A percentile compares a stretch with the other conserved stretches of the same genome.
These are phyloP conservation scores for Phoebastria nigripes DNA, from an alignment of 2,797 vertebrate species.

Conservation along the genomic window DNA sequence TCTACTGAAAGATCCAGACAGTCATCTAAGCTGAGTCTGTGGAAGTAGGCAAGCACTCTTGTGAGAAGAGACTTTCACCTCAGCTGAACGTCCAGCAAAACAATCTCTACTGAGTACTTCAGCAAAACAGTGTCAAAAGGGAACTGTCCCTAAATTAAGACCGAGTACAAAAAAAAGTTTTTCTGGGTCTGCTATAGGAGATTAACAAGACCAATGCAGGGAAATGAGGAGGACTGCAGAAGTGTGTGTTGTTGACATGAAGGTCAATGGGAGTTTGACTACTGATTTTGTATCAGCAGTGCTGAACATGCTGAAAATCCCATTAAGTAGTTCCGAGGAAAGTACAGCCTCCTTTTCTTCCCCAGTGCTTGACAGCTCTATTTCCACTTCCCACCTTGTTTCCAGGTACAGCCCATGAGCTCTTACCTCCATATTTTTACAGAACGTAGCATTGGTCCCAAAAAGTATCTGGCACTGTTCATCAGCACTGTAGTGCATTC, in stretches of 20 bases:
- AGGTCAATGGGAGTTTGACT: not conserved
- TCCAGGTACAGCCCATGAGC: not conserved
- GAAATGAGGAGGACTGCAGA: not conserved
- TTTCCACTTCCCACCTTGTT: not conserved
- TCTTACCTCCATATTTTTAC: conserved; percentile 93
- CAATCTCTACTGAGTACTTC: not conserved
- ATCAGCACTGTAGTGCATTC: conserved; percentile 95
- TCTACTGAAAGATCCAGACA: not conserved
- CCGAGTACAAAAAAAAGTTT: not conserved
- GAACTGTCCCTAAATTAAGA: not conserved
- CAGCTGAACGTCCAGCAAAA: conserved; percentile 30
- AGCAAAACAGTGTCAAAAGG: not conserved
- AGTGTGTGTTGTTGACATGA: not conserved
- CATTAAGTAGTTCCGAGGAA: not conserved
- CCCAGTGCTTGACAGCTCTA: not conserved
- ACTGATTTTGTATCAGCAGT: not conserved
- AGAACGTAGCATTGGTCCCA: conserved; percentile 94
- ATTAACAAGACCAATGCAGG: not conserved
- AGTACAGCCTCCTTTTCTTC: not conserved
- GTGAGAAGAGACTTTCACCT: conserved; percentile 11
- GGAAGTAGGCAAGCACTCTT: not conserved
- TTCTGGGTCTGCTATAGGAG: not conserved
- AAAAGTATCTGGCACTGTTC: conserved; percentile 98
- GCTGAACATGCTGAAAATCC: not conserved
- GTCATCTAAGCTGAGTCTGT: not conserved